Evolutionary conservation across 2,888 invertebrate genomes (phyloP).

Genomic region (Gerosis bhagava): DNA sequence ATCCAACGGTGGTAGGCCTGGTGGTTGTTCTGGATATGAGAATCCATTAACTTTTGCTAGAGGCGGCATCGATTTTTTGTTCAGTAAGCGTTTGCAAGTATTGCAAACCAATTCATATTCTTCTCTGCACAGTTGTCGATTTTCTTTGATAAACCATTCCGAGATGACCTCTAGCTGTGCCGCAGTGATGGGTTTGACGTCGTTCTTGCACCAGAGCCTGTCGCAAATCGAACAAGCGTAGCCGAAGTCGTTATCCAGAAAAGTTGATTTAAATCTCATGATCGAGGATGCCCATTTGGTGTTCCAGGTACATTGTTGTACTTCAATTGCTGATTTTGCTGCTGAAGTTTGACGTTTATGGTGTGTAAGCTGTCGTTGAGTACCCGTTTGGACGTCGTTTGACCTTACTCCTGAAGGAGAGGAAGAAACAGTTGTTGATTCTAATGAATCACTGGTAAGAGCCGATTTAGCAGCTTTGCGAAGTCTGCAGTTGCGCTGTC

Average conservation of each 20-base stretch:
- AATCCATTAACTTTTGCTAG: conserved; percentile 46
- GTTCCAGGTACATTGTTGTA: conserved; percentile 40
- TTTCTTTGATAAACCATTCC: conserved; percentile 37
- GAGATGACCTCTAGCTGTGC: conserved; percentile 44
- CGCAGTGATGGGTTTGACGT: conserved; percentile 47
- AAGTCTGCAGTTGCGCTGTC: conserved; percentile 37
- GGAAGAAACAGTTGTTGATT: too few species aligned
- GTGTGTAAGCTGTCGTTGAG: conserved; percentile 14
- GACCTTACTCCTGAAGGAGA: conserved; percentile 20
- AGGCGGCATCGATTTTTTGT: conserved; percentile 37
- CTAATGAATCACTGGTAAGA: conserved; percentile 32
- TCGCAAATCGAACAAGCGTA: conserved; percentile 48
- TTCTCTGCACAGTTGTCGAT: conserved; percentile 30
- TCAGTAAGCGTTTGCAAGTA: conserved; percentile 40
- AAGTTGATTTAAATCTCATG: conserved; percentile 41
- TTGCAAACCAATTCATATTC: conserved; percentile 40
- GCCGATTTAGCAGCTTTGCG: conserved; percentile 38
- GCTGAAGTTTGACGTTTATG: conserved; percentile 13
- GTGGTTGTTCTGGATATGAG: conserved; percentile 45
- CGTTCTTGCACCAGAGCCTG: conserved; percentile 49
- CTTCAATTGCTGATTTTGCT: conserved; percentile 31
- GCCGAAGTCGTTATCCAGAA: conserved; percentile 47
- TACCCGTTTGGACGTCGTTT: conserved; percentile 5
- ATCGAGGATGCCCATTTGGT: conserved; percentile 44
- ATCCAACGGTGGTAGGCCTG: conserved; percentile 43